Evolutionary conservation across 1,140 invertebrate species (phyloP), one percentile per base, ranked within the genome.

Genomic region (Microplitis demolitor): DNA sequence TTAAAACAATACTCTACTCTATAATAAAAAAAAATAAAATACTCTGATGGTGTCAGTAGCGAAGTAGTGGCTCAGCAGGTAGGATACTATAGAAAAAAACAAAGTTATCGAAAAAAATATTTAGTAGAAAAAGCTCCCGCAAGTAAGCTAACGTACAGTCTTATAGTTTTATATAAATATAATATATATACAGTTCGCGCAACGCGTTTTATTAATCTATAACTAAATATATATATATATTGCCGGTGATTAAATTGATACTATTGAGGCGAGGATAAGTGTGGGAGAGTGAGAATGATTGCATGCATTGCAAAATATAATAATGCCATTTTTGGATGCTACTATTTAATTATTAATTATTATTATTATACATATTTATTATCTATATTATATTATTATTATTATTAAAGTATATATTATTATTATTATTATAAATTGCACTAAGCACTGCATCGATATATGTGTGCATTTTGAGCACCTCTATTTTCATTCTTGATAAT

Each of bases 211-310:
- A 53, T 14, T 13, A 66, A 31, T 24, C 24, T 24, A 24, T 24
- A 1, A 24, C 0, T 24, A 24, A 24, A 24, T 24, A 24, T 24
- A 24, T 24, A 24, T 0, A 24, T 24, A 24, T 24, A 24, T 24
- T 24, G 0, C 24, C 45, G 45, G 45, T n/a, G 35, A 24, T 24
- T 24, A n/a, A 14, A 54, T 54, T 34, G 51, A 33, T 24, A 16
- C 33, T 16, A 24, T 64, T n/a, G 39, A 51, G 64, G 71, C 71
- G 58, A 24, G 24, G 24, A 74, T 74, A 84, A 83, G 85, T 85
- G 82, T 87, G 85, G 86, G 86, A 87, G 85, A 87, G 86, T 87
- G 86, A 87, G 86, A 87, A 87, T 87, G 85, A 83, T 72, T 87
- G 86, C 86, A 87, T 87, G 86, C 83, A 79, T 84, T 86, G 84